Evolutionary conservation across 2,113 vertebrate genomes (phyloP).

Genomic region (Leucoraja erinaceus): DNA sequence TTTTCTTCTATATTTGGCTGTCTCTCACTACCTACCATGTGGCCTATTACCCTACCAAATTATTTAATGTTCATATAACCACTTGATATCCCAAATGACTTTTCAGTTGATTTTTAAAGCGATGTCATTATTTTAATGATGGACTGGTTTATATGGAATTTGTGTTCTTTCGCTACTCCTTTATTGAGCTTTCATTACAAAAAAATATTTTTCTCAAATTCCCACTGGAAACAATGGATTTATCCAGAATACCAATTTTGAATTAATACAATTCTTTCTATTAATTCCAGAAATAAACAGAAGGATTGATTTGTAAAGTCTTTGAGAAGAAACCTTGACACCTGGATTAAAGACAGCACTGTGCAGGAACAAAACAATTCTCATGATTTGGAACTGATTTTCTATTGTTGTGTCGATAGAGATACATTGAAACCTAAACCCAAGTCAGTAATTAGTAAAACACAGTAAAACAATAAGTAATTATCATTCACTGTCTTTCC

Average conservation of each 20-base stretch:
- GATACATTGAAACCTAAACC: neutral
- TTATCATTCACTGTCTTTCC: neutral
- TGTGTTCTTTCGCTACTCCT: too few relatives aligned
- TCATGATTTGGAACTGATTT: neutral
- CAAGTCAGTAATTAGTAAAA: neutral
- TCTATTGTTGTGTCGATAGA: neutral
- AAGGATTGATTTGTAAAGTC: neutral
- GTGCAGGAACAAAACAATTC: neutral
- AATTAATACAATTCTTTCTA: neutral
- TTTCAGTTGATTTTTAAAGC: too few relatives aligned
- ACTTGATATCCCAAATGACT: too few relatives aligned
- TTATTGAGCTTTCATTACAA: neutral
- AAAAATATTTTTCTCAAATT: neutral
- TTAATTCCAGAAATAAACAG: conserved; percentile 1
- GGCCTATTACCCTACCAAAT: too few relatives aligned
- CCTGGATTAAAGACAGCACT: conserved; percentile 4
- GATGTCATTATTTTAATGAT: too few relatives aligned
- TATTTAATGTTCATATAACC: too few relatives aligned
- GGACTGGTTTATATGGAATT: too few relatives aligned
- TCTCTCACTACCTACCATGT: too few relatives aligned
- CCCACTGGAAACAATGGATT: too few relatives aligned
- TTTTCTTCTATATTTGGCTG: too few relatives aligned
- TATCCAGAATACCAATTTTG: neutral
- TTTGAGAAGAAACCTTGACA: neutral
- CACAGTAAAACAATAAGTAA: neutral